A percentile compares a stretch with the other conserved stretches of the same genome.
phyloP scores from a whole-genome alignment of 2,113 vertebrate genomes.

The Sinocyclocheilus anshuiensis region DNA sequence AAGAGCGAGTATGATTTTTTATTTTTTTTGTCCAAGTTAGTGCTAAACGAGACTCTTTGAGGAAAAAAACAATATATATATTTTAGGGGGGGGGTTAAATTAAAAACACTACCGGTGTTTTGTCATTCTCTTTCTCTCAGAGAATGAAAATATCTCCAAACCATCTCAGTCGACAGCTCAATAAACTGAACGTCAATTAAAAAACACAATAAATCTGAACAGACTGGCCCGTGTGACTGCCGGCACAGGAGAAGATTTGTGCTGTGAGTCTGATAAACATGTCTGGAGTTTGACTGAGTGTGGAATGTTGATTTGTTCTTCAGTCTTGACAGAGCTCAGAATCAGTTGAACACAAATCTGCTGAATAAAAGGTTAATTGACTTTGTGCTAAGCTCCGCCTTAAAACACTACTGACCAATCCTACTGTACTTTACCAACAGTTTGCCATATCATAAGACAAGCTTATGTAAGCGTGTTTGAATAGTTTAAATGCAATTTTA shows the following conservation, averaged over 20 bases:
- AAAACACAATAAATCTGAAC: constrained; percentile 3
- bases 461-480: not conserved
- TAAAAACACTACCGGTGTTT: not conserved
- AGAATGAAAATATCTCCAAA: constrained; percentile 5
- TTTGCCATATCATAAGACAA: not conserved
- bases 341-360: constrained; percentile 9
- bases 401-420: not conserved
- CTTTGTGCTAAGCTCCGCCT: not conserved
- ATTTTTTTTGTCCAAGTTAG: not conserved
- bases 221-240: not conserved
- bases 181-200: constrained; percentile 40
- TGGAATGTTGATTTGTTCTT: constrained; percentile 21
- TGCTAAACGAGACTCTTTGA: not conserved
- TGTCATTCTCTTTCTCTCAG: not conserved
- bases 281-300: constrained; percentile 14
- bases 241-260: not conserved
- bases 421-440: not conserved
- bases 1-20: too few relatives aligned
- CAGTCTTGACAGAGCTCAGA: constrained; percentile 5
- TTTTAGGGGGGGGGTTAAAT: not conserved
- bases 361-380: constrained; percentile 11
- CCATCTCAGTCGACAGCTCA: constrained; percentile 43
- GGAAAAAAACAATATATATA: too few relatives aligned
- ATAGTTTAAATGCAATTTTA: not conserved
- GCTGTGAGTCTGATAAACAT: constrained; percentile 38